Evolutionary conservation across 2,888 invertebrate genomes (phyloP).

Genomic region (Ptychoptera albimana): DNA sequence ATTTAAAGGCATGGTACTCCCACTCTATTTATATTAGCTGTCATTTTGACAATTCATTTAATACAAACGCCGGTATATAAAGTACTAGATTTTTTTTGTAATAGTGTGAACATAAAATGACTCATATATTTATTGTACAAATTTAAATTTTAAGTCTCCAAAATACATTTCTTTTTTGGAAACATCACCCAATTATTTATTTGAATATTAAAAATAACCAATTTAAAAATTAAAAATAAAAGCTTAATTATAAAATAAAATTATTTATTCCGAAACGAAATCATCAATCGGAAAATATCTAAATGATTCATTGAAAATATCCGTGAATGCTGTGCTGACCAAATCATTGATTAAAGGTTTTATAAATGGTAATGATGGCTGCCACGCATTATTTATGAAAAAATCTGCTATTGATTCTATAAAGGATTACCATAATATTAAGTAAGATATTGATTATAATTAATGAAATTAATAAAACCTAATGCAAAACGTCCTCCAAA

Average conservation of each 20-base stretch:
- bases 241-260: not conserved
- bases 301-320: conserved; percentile 64
- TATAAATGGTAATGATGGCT: conserved; percentile 59
- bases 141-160: no score
- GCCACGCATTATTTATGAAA: conserved; percentile 67
- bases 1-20: no score
- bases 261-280: conserved; percentile 30
- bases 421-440: conserved; percentile 18
- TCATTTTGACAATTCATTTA: no score
- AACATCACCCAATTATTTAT: not conserved
- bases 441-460: not conserved
- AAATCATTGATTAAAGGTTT: conserved; percentile 66
- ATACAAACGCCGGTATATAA: no score
- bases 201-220: not conserved
- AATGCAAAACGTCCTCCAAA: conserved; percentile 47
- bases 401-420: conserved; percentile 53
- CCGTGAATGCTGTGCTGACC: conserved; percentile 68
- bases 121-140: no score
- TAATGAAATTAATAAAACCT: no score
- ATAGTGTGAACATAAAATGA: no score
- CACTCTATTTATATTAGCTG: no score
- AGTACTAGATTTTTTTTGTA: no score
- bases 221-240: not conserved
- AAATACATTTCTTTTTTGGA: not conserved
- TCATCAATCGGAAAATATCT: conserved; percentile 52